Conservation (phyloP, 2,888 invertebrate species). For the Anorthoa munda region DNA sequence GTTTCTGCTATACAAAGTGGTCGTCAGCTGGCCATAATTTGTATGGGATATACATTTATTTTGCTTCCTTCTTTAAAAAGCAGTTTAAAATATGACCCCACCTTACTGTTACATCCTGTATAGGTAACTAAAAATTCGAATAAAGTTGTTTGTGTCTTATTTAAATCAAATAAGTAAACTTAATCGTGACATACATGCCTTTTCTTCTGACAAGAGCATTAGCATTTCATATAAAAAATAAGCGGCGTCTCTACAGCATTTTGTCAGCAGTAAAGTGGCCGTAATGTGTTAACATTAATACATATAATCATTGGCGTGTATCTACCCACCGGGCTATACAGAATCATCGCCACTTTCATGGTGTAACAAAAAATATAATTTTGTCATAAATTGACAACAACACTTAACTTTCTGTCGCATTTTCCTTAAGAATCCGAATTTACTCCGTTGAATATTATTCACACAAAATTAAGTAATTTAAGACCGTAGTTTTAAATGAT, state of each 20-base stretch:
- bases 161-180: not conserved
- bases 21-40: no score
- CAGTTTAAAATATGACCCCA: no score
- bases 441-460: constrained; percentile 16
- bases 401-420: constrained; percentile 5
- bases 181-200: not conserved
- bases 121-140: not conserved
- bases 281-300: constrained; percentile 28
- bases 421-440: constrained; percentile 11
- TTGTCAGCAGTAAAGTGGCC: constrained; percentile 5
- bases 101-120: no score
- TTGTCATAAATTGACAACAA: constrained; percentile 26
- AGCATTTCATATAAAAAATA: not conserved
- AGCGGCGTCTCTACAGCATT: not conserved
- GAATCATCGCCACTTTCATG: constrained; percentile 5
- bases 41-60: no score
- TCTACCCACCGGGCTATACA: not conserved
- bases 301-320: constrained; percentile 6
- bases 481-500: constrained; percentile 27
- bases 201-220: not conserved
- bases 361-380: constrained; percentile 17
- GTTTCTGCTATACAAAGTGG: no score
- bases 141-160: not conserved
- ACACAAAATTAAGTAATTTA: constrained; percentile 41
- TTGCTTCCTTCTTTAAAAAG: no score